Evolutionary conservation across 2,888 invertebrate species (phyloP).

Genomic region (Epirrhoe tristata): DNA sequence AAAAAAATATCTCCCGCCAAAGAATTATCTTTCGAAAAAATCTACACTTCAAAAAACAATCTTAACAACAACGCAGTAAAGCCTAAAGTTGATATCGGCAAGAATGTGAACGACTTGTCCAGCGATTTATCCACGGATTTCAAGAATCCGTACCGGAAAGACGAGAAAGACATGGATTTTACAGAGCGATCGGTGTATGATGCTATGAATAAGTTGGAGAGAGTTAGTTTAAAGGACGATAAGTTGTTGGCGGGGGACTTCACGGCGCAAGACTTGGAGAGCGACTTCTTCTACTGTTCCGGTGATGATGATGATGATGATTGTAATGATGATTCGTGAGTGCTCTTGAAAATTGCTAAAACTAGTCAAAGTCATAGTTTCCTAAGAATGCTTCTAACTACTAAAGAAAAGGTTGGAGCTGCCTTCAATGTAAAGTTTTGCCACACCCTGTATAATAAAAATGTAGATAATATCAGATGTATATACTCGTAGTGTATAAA

Average conservation of each 20-base stretch:
- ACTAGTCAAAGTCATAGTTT: too few species aligned
- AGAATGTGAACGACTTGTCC: conserved; percentile 65
- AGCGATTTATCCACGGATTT: conserved; percentile 61
- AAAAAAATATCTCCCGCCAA: conserved; percentile 71
- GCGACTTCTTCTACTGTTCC: conserved; percentile 68
- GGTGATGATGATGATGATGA: conserved; percentile 71
- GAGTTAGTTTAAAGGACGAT: conserved; percentile 72
- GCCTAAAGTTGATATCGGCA: conserved; percentile 64
- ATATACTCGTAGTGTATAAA: too few species aligned
- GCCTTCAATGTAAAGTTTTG: too few species aligned
- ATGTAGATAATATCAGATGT: too few species aligned
- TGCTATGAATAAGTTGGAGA: conserved; percentile 74
- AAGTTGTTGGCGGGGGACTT: conserved; percentile 72
- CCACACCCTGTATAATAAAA: too few species aligned
- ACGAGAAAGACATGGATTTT: conserved; percentile 37
- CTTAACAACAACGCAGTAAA: conserved; percentile 44
- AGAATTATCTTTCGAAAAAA: conserved; percentile 50
- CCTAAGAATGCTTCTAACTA: too few species aligned
- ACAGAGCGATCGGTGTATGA: conserved; percentile 61
- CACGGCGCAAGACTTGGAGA: conserved; percentile 66
- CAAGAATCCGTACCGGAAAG: conserved; percentile 48
- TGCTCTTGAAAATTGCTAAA: conserved; percentile 24
- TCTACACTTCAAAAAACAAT: conserved; percentile 43
- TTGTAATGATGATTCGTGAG: conserved; percentile 72
- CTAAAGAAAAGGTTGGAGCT: too few species aligned